A percentile compares a stretch with the other conserved stretches of the same genome.
Evolutionary conservation across 1,140 invertebrate genomes (phyloP).

Genomic region (Drosophila watanabei): DNA sequence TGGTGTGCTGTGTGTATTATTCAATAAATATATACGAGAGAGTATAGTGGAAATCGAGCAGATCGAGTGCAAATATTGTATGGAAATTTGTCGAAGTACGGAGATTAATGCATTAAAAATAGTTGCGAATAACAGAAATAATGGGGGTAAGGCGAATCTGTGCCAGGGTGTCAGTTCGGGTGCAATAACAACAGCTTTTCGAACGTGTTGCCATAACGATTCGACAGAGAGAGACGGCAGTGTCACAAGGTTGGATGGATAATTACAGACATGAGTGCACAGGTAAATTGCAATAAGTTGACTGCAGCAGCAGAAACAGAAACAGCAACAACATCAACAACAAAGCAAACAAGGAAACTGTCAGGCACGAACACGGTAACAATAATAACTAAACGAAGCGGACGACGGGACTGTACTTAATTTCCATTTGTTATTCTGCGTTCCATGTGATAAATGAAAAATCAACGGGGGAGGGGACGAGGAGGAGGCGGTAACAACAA

Average conservation of each 20-base stretch:
- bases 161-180: slow-evolving; percentile 66
- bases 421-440: slow-evolving; percentile 40
- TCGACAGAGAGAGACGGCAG: slow-evolving; percentile 36
- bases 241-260: slow-evolving; percentile 77
- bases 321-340: background rate
- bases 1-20: slow-evolving; percentile 11
- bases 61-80: slow-evolving; percentile 28
- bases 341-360: slow-evolving; percentile 75
- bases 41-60: slow-evolving; percentile 39
- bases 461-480: slow-evolving; percentile 8
- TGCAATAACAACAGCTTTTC: slow-evolving; percentile 56
- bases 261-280: slow-evolving; percentile 78
- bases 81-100: slow-evolving; percentile 40
- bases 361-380: slow-evolving; percentile 52
- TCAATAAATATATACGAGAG: slow-evolving; percentile 16
- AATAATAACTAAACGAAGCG: slow-evolving; percentile 26
- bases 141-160: slow-evolving; percentile 31
- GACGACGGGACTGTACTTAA: slow-evolving; percentile 68
- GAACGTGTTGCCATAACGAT: slow-evolving; percentile 50
- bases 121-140: slow-evolving; percentile 11
- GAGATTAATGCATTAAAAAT: slow-evolving; percentile 47
- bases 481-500: slow-evolving; percentile 1
- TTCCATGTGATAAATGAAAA: slow-evolving; percentile 38
- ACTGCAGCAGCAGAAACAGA: slow-evolving; percentile 47
- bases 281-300: slow-evolving; percentile 71